phyloP scores from a whole-genome alignment of 2,797 vertebrate genomes.

The Chiloscyllium punctatum region DNA sequence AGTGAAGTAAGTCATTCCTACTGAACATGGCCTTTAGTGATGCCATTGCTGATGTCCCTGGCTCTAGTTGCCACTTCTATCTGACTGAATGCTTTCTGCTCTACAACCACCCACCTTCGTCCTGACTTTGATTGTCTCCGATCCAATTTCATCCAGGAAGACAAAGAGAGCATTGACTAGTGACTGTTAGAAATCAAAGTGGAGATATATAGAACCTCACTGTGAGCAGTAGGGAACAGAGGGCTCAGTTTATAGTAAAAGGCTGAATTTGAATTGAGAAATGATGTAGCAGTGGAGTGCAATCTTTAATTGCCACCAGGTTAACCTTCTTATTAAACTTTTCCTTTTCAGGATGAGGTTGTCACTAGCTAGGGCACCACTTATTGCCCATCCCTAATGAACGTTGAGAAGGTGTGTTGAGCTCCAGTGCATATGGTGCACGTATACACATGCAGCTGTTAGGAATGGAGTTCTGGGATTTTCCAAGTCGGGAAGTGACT shows the following conservation, averaged over 20 bases:
- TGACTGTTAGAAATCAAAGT: background rate
- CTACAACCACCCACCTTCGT: background rate
- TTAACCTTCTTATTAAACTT: too few relatives aligned
- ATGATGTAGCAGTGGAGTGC: background rate
- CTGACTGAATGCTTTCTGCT: background rate
- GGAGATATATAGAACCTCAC: background rate
- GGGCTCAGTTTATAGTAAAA: background rate
- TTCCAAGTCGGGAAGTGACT: too few relatives aligned
- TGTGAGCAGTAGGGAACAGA: background rate
- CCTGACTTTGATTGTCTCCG: background rate
- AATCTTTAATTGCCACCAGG: background rate
- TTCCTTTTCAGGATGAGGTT: too few relatives aligned
- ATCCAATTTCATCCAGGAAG: background rate
- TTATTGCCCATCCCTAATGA: too few relatives aligned
- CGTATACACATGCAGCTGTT: too few relatives aligned
- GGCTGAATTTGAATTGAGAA: background rate
- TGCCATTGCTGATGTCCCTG: background rate
- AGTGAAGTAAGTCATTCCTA: background rate
- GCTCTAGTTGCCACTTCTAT: background rate
- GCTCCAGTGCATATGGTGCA: too few relatives aligned
- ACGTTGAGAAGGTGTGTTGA: too few relatives aligned
- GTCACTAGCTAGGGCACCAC: too few relatives aligned
- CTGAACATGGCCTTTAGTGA: background rate
- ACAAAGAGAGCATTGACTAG: background rate
- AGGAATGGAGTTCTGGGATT: too few relatives aligned